A percentile compares a stretch with the other conserved stretches of the same genome.
These are phyloP conservation scores for Cirrhinus molitorella DNA, from an alignment of 2,797 vertebrate species.

Conservation along the genomic window DNA sequence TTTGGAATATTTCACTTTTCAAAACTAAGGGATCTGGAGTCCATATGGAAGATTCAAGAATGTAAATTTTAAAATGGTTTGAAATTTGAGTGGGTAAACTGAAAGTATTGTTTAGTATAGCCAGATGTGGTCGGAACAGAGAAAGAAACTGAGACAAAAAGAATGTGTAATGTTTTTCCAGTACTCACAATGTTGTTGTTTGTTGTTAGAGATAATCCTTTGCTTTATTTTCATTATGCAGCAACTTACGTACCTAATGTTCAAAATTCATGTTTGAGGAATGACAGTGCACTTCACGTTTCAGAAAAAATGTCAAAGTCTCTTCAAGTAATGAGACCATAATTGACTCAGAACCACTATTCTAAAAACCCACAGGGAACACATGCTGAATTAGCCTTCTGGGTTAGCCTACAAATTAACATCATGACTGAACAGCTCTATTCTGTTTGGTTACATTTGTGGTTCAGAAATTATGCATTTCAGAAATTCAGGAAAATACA, in stretches of 20 bases:
- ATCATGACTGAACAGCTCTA: neutral
- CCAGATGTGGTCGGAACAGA: slow-evolving; percentile 23
- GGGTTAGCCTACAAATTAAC: slow-evolving; percentile 6
- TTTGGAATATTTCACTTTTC: too few relatives aligned
- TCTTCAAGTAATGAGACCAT: neutral
- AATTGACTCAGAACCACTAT: neutral
- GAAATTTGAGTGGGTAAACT: slow-evolving; percentile 16
- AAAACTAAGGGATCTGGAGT: neutral
- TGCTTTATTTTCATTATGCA: neutral
- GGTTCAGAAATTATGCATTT: neutral
- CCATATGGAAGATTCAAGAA: neutral
- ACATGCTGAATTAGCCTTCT: neutral
- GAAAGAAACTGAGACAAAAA: slow-evolving; percentile 9
- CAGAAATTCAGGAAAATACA: too few relatives aligned
- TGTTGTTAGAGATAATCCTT: neutral
- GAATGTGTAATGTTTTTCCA: neutral
- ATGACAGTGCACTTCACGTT: neutral
- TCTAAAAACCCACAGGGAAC: neutral
- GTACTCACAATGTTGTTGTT: neutral
- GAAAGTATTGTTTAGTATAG: slow-evolving; percentile 23
- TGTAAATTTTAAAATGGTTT: slow-evolving; percentile 19
- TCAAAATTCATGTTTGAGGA: neutral
- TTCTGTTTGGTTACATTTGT: neutral
- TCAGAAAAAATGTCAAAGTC: neutral
- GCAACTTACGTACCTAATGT: neutral